These are phyloP conservation scores for Plebejus anna DNA, from an alignment of 2,888 invertebrate genomes.

Conservation along the genomic window DNA sequence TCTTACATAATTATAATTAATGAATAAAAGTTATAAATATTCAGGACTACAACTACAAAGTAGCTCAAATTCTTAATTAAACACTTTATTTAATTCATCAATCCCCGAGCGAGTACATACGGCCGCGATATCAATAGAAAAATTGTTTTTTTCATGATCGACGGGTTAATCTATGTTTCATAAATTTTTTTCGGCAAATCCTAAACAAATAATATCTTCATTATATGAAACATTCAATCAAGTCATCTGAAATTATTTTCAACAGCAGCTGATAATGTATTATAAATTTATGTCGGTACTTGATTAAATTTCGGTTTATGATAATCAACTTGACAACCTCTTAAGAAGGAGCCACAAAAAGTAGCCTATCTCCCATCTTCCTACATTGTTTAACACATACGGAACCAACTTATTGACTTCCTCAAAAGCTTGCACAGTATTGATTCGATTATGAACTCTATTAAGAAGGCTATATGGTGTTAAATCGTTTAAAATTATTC, in stretches of 20 bases:
- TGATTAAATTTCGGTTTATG: neutral
- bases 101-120: too few species aligned
- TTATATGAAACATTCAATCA: neutral
- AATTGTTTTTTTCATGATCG: too few species aligned
- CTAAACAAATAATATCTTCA: neutral
- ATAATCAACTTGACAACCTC: neutral
- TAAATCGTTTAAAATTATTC: neutral
- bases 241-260: neutral
- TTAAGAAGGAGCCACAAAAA: neutral
- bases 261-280: neutral
- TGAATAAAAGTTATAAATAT: too few species aligned
- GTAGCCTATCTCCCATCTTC: neutral
- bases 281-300: neutral
- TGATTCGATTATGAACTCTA: neutral
- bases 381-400: constrained; percentile 7
- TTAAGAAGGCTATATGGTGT: neutral
- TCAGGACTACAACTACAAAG: too few species aligned
- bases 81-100: too few species aligned
- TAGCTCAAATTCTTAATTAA: too few species aligned
- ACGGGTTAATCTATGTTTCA: too few species aligned
- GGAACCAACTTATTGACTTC: constrained; percentile 8
- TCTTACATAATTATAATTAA: too few species aligned
- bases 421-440: neutral
- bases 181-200: too few species aligned
- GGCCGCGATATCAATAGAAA: too few species aligned